These are phyloP conservation scores for Orgyia antiqua DNA, from an alignment of 2,888 invertebrate genomes.

Conservation along the genomic window DNA sequence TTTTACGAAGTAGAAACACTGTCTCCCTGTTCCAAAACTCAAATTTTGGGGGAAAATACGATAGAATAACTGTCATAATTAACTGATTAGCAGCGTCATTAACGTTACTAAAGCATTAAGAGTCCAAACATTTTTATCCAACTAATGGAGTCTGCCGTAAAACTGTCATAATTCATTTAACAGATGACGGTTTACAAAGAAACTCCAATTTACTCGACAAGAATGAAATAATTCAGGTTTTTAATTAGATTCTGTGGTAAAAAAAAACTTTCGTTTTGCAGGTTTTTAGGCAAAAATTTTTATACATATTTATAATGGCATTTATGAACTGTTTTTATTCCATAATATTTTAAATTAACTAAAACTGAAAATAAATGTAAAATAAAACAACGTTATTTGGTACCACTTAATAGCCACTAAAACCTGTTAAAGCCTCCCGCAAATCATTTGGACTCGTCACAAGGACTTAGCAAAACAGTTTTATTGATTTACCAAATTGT, in stretches of 20 bases:
- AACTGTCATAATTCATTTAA: slow-evolving; percentile 55
- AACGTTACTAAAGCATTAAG: slow-evolving; percentile 28
- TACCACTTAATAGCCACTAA: too few relatives aligned
- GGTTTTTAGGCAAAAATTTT: too few relatives aligned
- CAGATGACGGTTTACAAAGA: slow-evolving; percentile 46
- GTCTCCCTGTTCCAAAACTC: too few relatives aligned
- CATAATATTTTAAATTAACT: too few relatives aligned
- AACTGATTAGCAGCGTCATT: slow-evolving; percentile 24
- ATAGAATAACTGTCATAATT: slow-evolving; percentile 19
- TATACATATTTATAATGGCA: too few relatives aligned
- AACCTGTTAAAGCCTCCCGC: slow-evolving; percentile 22
- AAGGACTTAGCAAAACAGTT: slow-evolving; percentile 39
- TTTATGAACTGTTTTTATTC: too few relatives aligned
- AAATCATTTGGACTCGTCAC: slow-evolving; percentile 22
- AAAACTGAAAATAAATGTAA: too few relatives aligned
- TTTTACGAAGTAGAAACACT: neutral
- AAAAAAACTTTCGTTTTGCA: slow-evolving; percentile 24
- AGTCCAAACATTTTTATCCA: slow-evolving; percentile 40
- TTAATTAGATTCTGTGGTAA: slow-evolving; percentile 38
- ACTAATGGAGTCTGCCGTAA: slow-evolving; percentile 48
- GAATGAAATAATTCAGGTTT: slow-evolving; percentile 43
- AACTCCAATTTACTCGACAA: slow-evolving; percentile 40
- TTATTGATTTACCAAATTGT: slow-evolving; percentile 59
- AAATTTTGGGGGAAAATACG: slow-evolving; percentile 9
- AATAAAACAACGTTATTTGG: too few relatives aligned